Conservation (phyloP, 2,113 vertebrate genomes). For the Cisticola juncidis region DNA sequence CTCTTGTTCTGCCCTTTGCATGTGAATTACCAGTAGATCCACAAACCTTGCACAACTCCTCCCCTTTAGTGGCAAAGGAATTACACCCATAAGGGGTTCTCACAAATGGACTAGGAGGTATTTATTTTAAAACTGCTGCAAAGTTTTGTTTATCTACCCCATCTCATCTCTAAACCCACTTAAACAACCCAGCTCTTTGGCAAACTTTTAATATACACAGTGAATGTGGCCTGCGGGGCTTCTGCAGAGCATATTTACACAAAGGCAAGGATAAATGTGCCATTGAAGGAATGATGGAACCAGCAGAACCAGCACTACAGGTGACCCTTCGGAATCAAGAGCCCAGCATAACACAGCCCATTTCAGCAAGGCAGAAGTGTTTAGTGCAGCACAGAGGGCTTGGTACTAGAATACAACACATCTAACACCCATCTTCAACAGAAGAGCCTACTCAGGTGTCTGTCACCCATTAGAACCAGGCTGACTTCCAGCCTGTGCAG, state of each 20-base stretch:
- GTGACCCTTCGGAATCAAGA: not conserved
- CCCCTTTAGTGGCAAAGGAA: not conserved
- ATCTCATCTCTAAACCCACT: not conserved
- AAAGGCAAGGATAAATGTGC: not conserved
- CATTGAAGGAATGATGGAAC: not conserved
- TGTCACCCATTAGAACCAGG: not conserved
- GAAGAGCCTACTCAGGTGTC: not conserved
- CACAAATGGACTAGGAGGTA: not conserved
- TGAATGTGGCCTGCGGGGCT: not conserved
- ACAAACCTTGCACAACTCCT: not conserved
- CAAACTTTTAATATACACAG: not conserved
- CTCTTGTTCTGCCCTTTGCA: not conserved
- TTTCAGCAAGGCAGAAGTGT: not conserved
- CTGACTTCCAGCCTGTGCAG: not conserved
- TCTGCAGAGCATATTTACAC: not conserved
- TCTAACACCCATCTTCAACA: not conserved
- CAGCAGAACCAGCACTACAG: not conserved
- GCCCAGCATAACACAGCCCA: not conserved
- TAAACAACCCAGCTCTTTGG: not conserved
- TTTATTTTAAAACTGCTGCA: not conserved
- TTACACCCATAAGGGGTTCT: not conserved
- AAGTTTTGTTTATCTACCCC: not conserved
- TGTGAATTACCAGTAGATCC: not conserved
- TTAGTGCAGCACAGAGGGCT: not conserved
- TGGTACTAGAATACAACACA: not conserved